Evolutionary conservation across 1,140 invertebrate genomes (phyloP).

Genomic region (Octopus bimaculoides): DNA sequence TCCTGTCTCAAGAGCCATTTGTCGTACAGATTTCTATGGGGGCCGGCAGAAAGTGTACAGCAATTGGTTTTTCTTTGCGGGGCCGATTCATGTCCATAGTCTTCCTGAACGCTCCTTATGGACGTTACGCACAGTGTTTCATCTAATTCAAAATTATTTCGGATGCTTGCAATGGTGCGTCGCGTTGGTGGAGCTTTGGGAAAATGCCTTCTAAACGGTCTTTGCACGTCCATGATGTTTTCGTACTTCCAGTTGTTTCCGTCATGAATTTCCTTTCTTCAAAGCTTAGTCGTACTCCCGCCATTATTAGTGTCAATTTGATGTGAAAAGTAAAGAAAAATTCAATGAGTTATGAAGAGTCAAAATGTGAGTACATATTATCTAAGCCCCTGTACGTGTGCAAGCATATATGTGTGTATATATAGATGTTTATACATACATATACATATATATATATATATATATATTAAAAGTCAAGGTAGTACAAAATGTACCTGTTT

Average conservation of each 20-base stretch:
- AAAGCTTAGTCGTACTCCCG: too few relatives aligned
- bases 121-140: not conserved
- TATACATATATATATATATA: too few relatives aligned
- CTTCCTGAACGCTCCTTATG: not conserved
- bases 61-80: not conserved
- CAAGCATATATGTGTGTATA: too few relatives aligned
- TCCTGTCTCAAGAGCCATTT: too few relatives aligned
- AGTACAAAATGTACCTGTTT: too few relatives aligned
- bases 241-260: not conserved
- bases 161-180: not conserved
- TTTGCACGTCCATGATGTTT: not conserved
- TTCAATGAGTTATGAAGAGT: too few relatives aligned
- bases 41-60: not conserved
- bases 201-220: not conserved
- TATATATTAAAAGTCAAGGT: too few relatives aligned
- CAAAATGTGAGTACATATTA: too few relatives aligned
- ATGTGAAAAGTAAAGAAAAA: not conserved
- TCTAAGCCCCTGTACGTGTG: too few relatives aligned
- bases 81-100: not conserved
- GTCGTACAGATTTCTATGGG: not conserved
- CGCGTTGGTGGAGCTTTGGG: not conserved
- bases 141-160: not conserved
- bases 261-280: too few relatives aligned
- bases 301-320: not conserved
- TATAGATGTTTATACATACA: too few relatives aligned